A percentile compares a stretch with the other conserved stretches of the same genome.
Conservation (phyloP, 2,888 invertebrate genomes). For the Autographa gamma region DNA sequence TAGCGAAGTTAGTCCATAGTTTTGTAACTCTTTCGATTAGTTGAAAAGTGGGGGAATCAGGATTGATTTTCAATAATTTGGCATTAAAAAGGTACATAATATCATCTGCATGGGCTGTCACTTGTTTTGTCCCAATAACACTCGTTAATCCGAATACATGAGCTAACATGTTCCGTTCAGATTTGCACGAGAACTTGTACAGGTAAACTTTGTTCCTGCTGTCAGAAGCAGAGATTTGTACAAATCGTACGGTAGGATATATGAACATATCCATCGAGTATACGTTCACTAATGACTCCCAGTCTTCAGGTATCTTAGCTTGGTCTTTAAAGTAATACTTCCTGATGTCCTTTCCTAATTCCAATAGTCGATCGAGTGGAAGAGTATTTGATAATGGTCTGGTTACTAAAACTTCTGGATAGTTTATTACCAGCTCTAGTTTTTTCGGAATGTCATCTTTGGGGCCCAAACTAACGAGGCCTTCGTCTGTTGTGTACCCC, state of each 20-base stretch:
- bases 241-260: constrained; percentile 57
- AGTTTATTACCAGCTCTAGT: constrained; percentile 30
- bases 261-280: constrained; percentile 50
- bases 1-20: constrained; percentile 72
- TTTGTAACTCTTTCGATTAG: constrained; percentile 63
- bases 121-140: constrained; percentile 39
- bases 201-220: constrained; percentile 62
- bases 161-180: constrained; percentile 63
- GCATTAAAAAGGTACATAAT: constrained; percentile 62
- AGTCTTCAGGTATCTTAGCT: constrained; percentile 50
- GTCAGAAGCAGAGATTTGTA: constrained; percentile 52
- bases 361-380: constrained; percentile 47
- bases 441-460: constrained; percentile 19
- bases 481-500: constrained; percentile 92
- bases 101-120: constrained; percentile 65
- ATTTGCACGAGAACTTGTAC: constrained; percentile 64
- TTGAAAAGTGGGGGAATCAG: constrained; percentile 54
- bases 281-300: constrained; percentile 53
- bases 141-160: constrained; percentile 46
- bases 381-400: constrained; percentile 45
- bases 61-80: constrained; percentile 31
- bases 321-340: constrained; percentile 57
- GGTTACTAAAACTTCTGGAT: constrained; percentile 52
- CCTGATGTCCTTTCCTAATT: constrained; percentile 59
- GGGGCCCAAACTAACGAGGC: constrained; percentile 65